Percentiles rank a stretch among this genome's conserved stretches.
phyloP scores from a whole-genome alignment of 2,888 invertebrate genomes.

The Agonum fuliginosum region DNA sequence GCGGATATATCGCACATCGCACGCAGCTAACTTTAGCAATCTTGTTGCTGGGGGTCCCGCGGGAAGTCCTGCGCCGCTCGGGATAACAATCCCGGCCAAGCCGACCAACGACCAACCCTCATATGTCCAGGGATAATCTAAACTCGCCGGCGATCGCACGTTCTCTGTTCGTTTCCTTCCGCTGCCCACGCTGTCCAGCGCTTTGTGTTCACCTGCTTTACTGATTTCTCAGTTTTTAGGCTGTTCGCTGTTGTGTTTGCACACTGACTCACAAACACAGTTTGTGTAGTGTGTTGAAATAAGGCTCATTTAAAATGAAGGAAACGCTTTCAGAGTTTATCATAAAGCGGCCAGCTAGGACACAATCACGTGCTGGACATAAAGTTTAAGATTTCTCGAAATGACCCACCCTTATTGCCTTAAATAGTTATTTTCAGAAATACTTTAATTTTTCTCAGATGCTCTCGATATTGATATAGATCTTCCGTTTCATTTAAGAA shows the following conservation, averaged over 20 bases:
- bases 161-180: constrained; percentile 62
- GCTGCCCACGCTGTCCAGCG: constrained; percentile 59
- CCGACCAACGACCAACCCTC: constrained; percentile 63
- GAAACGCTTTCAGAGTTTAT: too few relatives aligned
- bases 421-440: too few relatives aligned
- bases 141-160: constrained; percentile 63
- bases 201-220: constrained; percentile 22
- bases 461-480: too few relatives aligned
- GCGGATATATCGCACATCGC: constrained; percentile 60
- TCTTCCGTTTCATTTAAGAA: too few relatives aligned
- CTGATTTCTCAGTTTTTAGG: not conserved
- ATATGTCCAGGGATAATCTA: constrained; percentile 68
- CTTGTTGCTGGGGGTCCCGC: constrained; percentile 63
- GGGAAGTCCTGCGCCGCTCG: constrained; percentile 65
- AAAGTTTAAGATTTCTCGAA: too few relatives aligned
- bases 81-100: constrained; percentile 66
- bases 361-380: too few relatives aligned
- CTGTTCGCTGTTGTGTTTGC: not conserved
- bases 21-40: constrained; percentile 67
- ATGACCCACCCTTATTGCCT: too few relatives aligned
- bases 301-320: too few relatives aligned
- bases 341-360: too few relatives aligned
- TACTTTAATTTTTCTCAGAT: too few relatives aligned
- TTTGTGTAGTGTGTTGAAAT: too few relatives aligned
- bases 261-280: not conserved